Base-by-base conservation (phyloP, 2,113 vertebrate genomes). In the Vidua macroura region DNA sequence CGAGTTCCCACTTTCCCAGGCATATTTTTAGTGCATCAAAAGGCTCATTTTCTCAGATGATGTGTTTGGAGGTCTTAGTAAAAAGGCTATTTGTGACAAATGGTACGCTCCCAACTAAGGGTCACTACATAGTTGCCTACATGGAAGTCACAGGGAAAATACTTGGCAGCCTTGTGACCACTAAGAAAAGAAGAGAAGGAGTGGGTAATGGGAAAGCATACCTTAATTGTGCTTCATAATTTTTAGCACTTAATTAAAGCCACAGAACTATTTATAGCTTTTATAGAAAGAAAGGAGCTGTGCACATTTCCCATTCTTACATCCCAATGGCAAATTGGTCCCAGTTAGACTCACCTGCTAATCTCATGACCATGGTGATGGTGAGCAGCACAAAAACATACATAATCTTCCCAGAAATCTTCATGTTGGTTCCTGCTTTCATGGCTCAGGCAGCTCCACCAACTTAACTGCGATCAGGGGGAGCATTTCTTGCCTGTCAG, bases 311-410 rank as follows among this genome's bases (percentile, higher is more conserved):
- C 82, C 39, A 28, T 63, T 59, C 41, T 72, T 59, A 53, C 39
- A 37, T 43, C 41, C 43, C 59, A 2, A 10, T 0, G 5, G 18
- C 35, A 46, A 10, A 2, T 2, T 52, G 19, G 37, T 49, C 51
- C 53, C 78, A 43, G 18, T 82, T 49, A 58, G 11, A 97, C 98
- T 98, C 93, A 98, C 98, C 97, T 56, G 10, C 25, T 59, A 77
- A 69, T 83, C 56, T 67, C 31, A 3, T 73, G 68, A 19, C 24
- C 80, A 53, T 69, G n/a, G 51, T 62, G 82, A 88, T 35, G 62
- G 80, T 4, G 6, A 94, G 75, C 88, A 97, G 72, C 53, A 90
- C 39, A 44, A 84, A 90, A 49, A 86, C n/a, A 94, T 69, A 83
- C 64, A 70, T 25, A 44, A 78, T 60, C 88, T 94, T 95, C 85